Evolutionary conservation across 1,140 invertebrate species (phyloP), one percentile per base, ranked within the genome.

Genomic region (Drosophila ogumai): DNA sequence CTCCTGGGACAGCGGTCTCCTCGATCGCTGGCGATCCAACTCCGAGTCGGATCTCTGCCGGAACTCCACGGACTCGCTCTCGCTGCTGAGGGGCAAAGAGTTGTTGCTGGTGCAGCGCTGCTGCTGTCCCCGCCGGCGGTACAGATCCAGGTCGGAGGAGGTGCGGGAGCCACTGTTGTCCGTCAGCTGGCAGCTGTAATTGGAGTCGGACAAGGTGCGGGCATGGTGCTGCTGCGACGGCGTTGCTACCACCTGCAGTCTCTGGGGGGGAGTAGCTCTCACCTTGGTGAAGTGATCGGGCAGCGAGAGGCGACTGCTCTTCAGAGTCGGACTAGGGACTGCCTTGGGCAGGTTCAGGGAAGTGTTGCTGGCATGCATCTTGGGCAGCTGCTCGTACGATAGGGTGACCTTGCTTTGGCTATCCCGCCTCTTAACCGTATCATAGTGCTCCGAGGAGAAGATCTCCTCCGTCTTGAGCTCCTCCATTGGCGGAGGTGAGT

Each of bases 1-100:
- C 76, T 95, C 94, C 77, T 95, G 95, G 13, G 96, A 96, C 0
- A 97, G 93, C 0, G 96, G 96, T 71, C 96, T 93, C 44, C 96
- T 93, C 75, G 96, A 96, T 10, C 95, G 81, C 72, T 95, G 94
- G n/a, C 94, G 93, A 88, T 95, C 95, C 43, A 95, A 93, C 66
- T 95, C 94, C 2, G 86, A 88, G 67, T 93, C 92, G 43, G 90
- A 93, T 69, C 79, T 82, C 77, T 94, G 93, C 25, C 94, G 92
- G 13, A 95, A 91, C 60, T 95, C 95, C 1, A 94, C 91, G 0
- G 88, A 91, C n/a, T 92, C 91, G 3, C 54, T 90, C 52, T 91
- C 90, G 54, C 92, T 92, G 52, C 80, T 88, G 13, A 85, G 25
- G 2, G 82, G 80, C 40, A 91, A 43, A 0, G 90, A 91, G 8